Evolutionary conservation across 2,113 vertebrate species (phyloP), one percentile per base, ranked within the genome.

Genomic region (Peromyscus leucopus): DNA sequence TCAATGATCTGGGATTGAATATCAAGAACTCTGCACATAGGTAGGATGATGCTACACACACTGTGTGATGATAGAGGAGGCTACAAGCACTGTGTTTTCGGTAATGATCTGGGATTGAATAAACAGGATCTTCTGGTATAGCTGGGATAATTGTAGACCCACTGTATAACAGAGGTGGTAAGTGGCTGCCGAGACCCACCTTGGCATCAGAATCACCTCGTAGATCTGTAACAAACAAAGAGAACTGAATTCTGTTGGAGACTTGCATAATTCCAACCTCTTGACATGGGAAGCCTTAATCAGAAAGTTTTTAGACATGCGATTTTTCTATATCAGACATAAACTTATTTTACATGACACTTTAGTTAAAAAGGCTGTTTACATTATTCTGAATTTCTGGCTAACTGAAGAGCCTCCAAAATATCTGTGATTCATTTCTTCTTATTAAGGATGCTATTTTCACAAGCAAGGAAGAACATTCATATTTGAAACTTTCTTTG

Each of bases 331-430:
- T 88, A 51, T 93, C 46, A 92, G 61, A 79, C 2, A 59, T 28
- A 33, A 72, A 55, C 79, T 92, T 90, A 83, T 59, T 78, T 91
- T 93, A 80, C 21, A 65, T 26, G 1, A 48, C 36, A 51, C 46
- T 79, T 89, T 90, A 85, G n/a, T n/a, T 65, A 75, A n/a, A 76
- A 89, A 12, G 7, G 28, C 13, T 91, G 1, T 84, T 95, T 46
- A 57, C 2, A 51, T 92, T 76, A 61, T 95, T 97, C 65, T 89
- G 71, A 59, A 8, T 82, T 92, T 94, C 76, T 76, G 80, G 7
- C 31, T 78, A 46, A 79, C 11, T 71, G 61, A 88, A 80, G 63
- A 75, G 26, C 31, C 36, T 82, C 4, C 26, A 36, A 72, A 55
- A 59, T 2, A 83, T 2, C 51, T 90, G 17, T 61, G 57, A 76